phyloP scores from a whole-genome alignment of 2,113 vertebrate species.

The Apodemus sylvaticus region DNA sequence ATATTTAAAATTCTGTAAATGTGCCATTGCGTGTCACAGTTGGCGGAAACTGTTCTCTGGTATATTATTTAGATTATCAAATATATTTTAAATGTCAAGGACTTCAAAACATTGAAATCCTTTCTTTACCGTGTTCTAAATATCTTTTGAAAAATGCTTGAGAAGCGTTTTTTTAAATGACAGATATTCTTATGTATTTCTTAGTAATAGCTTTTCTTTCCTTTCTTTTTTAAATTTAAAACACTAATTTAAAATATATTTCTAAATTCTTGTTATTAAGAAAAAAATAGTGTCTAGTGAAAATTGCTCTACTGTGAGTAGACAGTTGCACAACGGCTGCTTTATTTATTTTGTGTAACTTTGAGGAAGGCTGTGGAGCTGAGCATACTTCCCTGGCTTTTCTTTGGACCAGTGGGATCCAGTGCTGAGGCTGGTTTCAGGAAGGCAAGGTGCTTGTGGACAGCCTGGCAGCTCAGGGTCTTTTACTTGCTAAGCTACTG shows the following conservation, averaged over 20 bases:
- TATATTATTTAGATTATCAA: constrained; percentile 79
- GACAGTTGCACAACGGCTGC: not conserved
- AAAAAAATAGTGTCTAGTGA: constrained; percentile 20
- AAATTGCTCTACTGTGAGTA: constrained; percentile 35
- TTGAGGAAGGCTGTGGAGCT: not conserved
- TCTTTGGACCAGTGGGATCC: constrained; percentile 25
- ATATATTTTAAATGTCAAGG: constrained; percentile 74
- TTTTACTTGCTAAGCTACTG: constrained; percentile 36
- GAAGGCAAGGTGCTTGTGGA: not conserved
- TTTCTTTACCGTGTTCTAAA: constrained; percentile 63
- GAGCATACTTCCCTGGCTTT: constrained; percentile 22
- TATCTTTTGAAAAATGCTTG: constrained; percentile 65
- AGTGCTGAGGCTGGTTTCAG: not conserved
- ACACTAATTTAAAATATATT: constrained; percentile 59
- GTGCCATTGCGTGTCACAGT: constrained; percentile 84
- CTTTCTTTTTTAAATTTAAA: not conserved
- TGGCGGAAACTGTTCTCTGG: constrained; percentile 88
- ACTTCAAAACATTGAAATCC: constrained; percentile 78
- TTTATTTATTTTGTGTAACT: constrained; percentile 63
- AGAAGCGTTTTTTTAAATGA: constrained; percentile 71
- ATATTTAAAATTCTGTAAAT: constrained; percentile 88
- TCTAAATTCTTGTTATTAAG: constrained; percentile 48
- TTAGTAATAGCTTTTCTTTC: not conserved
- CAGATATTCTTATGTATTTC: constrained; percentile 38
- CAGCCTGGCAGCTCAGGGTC: not conserved